phyloP scores from a whole-genome alignment of 2,797 vertebrate genomes.

The Leptatherina wallacei region DNA sequence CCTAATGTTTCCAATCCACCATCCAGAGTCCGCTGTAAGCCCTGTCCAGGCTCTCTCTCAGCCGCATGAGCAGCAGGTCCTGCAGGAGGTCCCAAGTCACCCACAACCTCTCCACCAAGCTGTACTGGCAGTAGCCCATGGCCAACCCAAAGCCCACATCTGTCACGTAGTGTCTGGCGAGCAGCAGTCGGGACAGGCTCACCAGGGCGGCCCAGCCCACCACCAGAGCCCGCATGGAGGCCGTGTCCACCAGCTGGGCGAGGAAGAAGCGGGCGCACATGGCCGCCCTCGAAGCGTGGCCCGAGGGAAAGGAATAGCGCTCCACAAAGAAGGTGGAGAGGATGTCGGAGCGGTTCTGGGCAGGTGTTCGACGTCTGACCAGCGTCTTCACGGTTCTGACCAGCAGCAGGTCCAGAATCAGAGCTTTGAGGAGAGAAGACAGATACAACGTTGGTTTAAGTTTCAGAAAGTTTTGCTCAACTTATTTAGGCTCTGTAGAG shows the following conservation, averaged over 20 bases:
- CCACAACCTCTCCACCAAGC: slow-evolving; percentile 89
- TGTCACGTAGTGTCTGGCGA: slow-evolving; percentile 92
- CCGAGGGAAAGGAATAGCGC: slow-evolving; percentile 92
- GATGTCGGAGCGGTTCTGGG: slow-evolving; percentile 92
- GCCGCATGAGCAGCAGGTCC: slow-evolving; percentile 61
- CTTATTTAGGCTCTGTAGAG: background rate
- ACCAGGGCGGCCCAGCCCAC: slow-evolving; percentile 89
- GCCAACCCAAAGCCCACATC: slow-evolving; percentile 90
- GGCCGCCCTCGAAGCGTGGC: slow-evolving; percentile 90
- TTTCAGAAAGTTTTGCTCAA: background rate
- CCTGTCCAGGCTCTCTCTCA: slow-evolving; percentile 63
- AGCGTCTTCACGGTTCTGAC: slow-evolving; percentile 88
- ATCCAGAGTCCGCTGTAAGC: slow-evolving; percentile 60
- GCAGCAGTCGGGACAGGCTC: slow-evolving; percentile 89
- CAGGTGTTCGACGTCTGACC: slow-evolving; percentile 85
- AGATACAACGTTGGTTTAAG: slow-evolving; percentile 3
- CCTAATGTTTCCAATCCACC: slow-evolving; percentile 54
- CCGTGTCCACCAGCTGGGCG: slow-evolving; percentile 87
- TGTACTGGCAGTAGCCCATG: slow-evolving; percentile 90
- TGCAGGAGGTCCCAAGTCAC: slow-evolving; percentile 84
- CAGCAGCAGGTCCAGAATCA: slow-evolving; percentile 88
- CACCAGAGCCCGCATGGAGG: slow-evolving; percentile 87
- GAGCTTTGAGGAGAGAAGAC: slow-evolving; percentile 70
- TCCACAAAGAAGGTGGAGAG: slow-evolving; percentile 89
- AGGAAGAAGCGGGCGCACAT: slow-evolving; percentile 89